Evolutionary conservation across 1,140 invertebrate species (phyloP).

Genomic region (Amphibalanus amphitrite): DNA sequence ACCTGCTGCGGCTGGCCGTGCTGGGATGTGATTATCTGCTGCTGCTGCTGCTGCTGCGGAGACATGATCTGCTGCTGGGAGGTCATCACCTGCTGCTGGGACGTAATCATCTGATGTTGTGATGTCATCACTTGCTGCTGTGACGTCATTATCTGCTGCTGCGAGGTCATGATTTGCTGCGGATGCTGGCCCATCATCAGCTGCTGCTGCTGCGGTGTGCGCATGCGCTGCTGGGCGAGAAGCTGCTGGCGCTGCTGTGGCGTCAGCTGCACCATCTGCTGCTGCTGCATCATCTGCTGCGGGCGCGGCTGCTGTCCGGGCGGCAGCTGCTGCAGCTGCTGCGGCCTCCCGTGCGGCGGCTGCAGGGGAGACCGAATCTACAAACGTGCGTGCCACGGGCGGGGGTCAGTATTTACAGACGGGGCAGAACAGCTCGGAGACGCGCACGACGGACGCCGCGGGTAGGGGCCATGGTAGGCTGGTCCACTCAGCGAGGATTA

Average conservation of each 20-base stretch:
- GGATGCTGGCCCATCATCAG: background rate
- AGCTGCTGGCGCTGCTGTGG: background rate
- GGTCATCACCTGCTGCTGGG: background rate
- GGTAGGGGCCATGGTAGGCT: too few relatives aligned
- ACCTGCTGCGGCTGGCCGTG: background rate
- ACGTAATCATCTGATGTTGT: too few relatives aligned
- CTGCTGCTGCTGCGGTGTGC: background rate
- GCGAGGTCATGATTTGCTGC: background rate
- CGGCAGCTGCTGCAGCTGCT: too few relatives aligned
- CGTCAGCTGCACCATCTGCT: background rate
- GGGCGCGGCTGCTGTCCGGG: background rate
- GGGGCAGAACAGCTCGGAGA: too few relatives aligned
- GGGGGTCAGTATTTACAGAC: too few relatives aligned
- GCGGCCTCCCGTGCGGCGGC: too few relatives aligned
- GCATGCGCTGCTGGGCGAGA: background rate
- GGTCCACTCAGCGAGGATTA: too few relatives aligned
- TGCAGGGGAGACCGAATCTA: background rate
- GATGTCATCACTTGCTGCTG: background rate
- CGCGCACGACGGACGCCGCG: too few relatives aligned
- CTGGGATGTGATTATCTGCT: background rate
- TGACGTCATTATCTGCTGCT: background rate
- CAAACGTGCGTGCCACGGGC: background rate
- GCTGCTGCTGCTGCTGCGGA: conserved; percentile 3
- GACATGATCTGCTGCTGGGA: background rate
- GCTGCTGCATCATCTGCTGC: background rate